These are phyloP conservation scores for Agelas oroides DNA, from an alignment of 37 sponge, comb jelly and placozoan species.

Conservation along the genomic window DNA sequence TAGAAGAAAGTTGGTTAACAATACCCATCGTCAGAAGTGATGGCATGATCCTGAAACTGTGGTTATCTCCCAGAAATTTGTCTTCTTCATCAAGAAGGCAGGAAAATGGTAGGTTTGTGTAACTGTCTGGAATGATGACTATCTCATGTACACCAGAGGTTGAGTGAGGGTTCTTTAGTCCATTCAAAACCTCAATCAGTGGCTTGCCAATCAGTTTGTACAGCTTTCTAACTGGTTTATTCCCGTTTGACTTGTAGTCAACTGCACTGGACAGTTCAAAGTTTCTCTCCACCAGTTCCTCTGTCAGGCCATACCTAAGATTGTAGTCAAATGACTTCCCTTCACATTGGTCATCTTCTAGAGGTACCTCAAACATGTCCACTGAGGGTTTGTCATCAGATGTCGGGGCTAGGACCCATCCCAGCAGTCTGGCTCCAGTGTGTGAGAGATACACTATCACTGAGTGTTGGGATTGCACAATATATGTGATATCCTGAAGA, in stretches of 20 bases:
- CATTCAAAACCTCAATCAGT: slow-evolving; percentile 18
- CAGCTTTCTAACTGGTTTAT: slow-evolving; percentile 50
- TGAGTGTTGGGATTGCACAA: slow-evolving; percentile 18
- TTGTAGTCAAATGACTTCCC: slow-evolving; percentile 66
- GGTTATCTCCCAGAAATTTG: slow-evolving; percentile 64
- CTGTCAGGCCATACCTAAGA: slow-evolving; percentile 56
- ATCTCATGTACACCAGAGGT: slow-evolving; percentile 7
- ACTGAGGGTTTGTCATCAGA: slow-evolving; percentile 1
- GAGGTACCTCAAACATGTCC: slow-evolving; percentile 51
- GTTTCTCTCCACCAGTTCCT: slow-evolving; percentile 45
- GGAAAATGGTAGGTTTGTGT: slow-evolving; percentile 68
- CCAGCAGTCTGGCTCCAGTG: slow-evolving; percentile 60
- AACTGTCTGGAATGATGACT: slow-evolving; percentile 66
- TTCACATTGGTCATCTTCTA: slow-evolving; percentile 59
- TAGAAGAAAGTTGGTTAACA: slow-evolving; percentile 16
- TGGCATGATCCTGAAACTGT: slow-evolving; percentile 52
- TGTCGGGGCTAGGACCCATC: slow-evolving; percentile 67
- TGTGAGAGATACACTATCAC: slow-evolving; percentile 69
- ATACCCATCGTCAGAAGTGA: slow-evolving; percentile 71
- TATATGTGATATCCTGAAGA: slow-evolving; percentile 8
- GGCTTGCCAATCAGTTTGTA: slow-evolving; percentile 52
- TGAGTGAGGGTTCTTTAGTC: not conserved
- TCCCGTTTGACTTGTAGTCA: slow-evolving; percentile 18
- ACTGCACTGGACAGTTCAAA: slow-evolving; percentile 40
- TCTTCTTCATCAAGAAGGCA: slow-evolving; percentile 42